These are phyloP conservation scores for Plestiodon gilberti DNA, from an alignment of 2,113 vertebrate species.

Conservation along the genomic window DNA sequence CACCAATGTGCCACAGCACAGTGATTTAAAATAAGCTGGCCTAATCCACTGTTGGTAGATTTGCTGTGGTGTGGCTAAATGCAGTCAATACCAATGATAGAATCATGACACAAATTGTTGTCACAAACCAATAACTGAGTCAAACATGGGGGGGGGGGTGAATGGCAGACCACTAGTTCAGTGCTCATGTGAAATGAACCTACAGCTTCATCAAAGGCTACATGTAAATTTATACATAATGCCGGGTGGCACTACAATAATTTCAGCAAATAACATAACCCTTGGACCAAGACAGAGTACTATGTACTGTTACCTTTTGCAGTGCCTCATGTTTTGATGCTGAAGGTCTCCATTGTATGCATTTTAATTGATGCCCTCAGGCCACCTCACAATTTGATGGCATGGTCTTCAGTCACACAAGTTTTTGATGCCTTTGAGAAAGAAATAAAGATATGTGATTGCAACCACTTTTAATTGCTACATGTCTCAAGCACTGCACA, in stretches of 20 bases:
- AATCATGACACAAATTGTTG: background rate
- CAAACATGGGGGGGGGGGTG: background rate
- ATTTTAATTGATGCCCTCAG: background rate
- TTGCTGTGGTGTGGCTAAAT: background rate
- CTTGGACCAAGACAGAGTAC: background rate
- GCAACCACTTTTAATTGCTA: background rate
- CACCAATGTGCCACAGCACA: too few species aligned
- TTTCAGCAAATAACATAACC: background rate
- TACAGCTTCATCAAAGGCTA: background rate
- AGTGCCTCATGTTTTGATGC: slow-evolving; percentile 1
- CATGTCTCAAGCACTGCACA: background rate
- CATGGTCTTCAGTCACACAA: background rate
- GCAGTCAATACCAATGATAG: background rate
- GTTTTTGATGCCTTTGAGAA: background rate
- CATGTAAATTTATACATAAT: background rate
- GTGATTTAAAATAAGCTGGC: too few species aligned
- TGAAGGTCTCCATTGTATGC: background rate
- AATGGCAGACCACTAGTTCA: background rate
- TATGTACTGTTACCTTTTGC: background rate
- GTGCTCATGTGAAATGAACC: background rate
- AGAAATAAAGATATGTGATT: slow-evolving; percentile 24
- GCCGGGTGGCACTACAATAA: background rate
- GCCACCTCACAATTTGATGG: background rate
- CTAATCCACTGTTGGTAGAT: background rate
- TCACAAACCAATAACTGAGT: background rate